Evolutionary conservation across 2,888 invertebrate species (phyloP).

Genomic region (Rhagonycha fulva): DNA sequence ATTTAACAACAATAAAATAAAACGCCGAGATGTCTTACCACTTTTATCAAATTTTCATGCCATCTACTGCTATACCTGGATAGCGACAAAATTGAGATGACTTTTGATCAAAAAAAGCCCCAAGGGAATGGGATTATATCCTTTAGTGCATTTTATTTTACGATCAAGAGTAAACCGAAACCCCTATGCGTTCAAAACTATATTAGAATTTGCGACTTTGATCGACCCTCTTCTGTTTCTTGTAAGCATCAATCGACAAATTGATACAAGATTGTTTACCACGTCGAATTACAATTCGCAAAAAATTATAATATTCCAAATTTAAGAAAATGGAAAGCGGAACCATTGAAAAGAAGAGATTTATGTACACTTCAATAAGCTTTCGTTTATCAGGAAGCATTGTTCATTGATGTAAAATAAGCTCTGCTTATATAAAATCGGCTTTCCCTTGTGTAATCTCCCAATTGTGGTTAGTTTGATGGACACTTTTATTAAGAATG

Average conservation of each 20-base stretch:
- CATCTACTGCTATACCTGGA: slow-evolving; percentile 19
- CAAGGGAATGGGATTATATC: slow-evolving; percentile 36
- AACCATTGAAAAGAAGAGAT: background rate
- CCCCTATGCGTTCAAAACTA: slow-evolving; percentile 27
- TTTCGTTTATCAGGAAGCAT: background rate
- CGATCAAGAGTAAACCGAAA: slow-evolving; percentile 32
- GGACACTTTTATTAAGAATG: background rate
- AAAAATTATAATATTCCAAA: background rate
- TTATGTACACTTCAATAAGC: background rate
- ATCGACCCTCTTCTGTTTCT: slow-evolving; percentile 31
- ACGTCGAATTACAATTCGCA: background rate
- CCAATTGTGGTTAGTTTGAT: background rate
- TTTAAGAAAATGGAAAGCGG: background rate
- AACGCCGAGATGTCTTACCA: slow-evolving; percentile 10
- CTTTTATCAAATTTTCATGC: slow-evolving; percentile 29
- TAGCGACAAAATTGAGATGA: slow-evolving; percentile 31
- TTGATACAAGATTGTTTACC: slow-evolving; percentile 22
- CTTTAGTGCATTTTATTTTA: slow-evolving; percentile 39
- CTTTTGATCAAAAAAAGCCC: slow-evolving; percentile 33
- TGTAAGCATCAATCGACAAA: slow-evolving; percentile 28
- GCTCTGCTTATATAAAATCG: background rate
- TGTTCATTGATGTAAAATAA: background rate
- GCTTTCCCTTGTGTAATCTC: background rate
- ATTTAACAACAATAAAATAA: slow-evolving; percentile 26
- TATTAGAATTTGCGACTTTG: slow-evolving; percentile 34